Conservation (phyloP, 2,797 vertebrate species). For the Enteromius mattozi region DNA sequence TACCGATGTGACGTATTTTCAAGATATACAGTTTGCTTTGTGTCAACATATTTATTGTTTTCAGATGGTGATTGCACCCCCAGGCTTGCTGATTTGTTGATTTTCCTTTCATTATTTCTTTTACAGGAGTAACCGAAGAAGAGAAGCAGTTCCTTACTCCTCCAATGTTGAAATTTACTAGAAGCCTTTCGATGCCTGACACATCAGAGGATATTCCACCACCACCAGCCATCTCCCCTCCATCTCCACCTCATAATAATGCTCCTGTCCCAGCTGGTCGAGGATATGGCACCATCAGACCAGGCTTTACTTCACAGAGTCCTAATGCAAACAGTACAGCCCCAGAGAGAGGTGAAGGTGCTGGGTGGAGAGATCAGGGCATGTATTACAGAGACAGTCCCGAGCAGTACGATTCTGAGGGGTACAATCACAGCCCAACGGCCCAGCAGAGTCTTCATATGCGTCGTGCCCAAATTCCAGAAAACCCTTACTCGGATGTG, state of each 20-base stretch:
- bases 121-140: slow-evolving; percentile 87
- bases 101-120: slow-evolving; percentile 20
- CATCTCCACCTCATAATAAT: slow-evolving; percentile 85
- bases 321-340: slow-evolving; percentile 71
- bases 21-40: neutral
- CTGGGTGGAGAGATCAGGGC: slow-evolving; percentile 81
- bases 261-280: slow-evolving; percentile 82
- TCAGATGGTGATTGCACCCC: neutral
- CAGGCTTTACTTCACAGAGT: slow-evolving; percentile 79
- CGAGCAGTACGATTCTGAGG: slow-evolving; percentile 81
- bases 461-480: slow-evolving; percentile 84
- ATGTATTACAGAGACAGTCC: slow-evolving; percentile 80
- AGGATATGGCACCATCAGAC: slow-evolving; percentile 84
- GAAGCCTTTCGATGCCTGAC: slow-evolving; percentile 92
- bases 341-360: slow-evolving; percentile 75
- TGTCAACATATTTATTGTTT: neutral
- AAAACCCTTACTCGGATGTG: slow-evolving; percentile 89
- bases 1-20: neutral
- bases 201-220: slow-evolving; percentile 91
- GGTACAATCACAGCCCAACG: slow-evolving; percentile 65
- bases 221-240: slow-evolving; percentile 87
- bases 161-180: slow-evolving; percentile 90
- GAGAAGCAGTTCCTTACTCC: slow-evolving; percentile 90
- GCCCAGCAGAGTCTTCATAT: slow-evolving; percentile 81
- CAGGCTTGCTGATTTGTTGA: slow-evolving; percentile 8